Percentiles rank a stretch among this genome's conserved stretches.
These are phyloP conservation scores for Lota lota DNA, from an alignment of 2,113 vertebrate genomes.

Conservation along the genomic window DNA sequence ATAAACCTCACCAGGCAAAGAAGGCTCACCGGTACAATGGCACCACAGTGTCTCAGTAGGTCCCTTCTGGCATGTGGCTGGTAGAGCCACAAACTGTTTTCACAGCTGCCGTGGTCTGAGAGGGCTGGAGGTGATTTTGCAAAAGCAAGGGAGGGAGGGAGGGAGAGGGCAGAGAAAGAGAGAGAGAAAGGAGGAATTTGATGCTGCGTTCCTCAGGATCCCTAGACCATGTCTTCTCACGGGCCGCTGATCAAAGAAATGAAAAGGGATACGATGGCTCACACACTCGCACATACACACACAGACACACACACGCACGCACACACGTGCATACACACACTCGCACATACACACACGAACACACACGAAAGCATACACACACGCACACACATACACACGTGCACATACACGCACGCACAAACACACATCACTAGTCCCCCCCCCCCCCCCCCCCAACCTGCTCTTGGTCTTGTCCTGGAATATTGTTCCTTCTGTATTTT, in stretches of 20 bases:
- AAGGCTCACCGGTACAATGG: slow-evolving; percentile 28
- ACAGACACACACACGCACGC: too few relatives aligned
- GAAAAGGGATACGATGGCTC: slow-evolving; percentile 29
- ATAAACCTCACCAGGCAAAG: slow-evolving; percentile 11
- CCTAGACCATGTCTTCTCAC: slow-evolving; percentile 51
- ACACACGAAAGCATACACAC: too few relatives aligned
- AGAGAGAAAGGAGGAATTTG: slow-evolving; percentile 55
- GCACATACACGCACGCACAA: too few relatives aligned
- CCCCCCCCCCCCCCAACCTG: too few relatives aligned
- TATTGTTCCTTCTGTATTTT: background rate
- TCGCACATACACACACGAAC: too few relatives aligned
- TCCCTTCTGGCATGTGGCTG: slow-evolving; percentile 39
- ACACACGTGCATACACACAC: too few relatives aligned
- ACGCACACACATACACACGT: too few relatives aligned
- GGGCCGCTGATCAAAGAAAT: slow-evolving; percentile 66
- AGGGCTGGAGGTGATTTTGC: slow-evolving; percentile 50
- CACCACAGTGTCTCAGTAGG: slow-evolving; percentile 20
- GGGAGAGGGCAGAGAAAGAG: slow-evolving; percentile 14
- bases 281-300: too few relatives aligned
- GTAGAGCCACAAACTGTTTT: slow-evolving; percentile 49
- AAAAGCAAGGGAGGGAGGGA: slow-evolving; percentile 36
- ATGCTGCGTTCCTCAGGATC: slow-evolving; percentile 54
- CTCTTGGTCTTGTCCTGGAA: background rate
- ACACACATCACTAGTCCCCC: background rate
- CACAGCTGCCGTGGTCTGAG: slow-evolving; percentile 58